Base-by-base conservation (phyloP, 2,888 invertebrate species). In the Cyrtodaria siliqua region DNA sequence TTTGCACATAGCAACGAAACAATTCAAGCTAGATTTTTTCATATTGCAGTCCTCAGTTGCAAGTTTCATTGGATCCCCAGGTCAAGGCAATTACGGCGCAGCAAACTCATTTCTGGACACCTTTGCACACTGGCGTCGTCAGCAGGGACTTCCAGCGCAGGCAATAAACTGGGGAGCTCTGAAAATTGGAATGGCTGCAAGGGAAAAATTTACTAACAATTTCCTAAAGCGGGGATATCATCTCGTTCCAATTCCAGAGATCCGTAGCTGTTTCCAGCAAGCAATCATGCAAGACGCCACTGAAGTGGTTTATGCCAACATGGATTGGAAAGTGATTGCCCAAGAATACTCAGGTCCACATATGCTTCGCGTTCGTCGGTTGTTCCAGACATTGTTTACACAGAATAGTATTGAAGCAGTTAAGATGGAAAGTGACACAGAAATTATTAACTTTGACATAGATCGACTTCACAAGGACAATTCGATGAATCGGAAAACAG, bases 91-190 rank as follows among this genome's bases (percentile, higher is more conserved):
- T 60, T 86, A 88, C 61, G 79, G 76, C n/a, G 82, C 85, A 14
- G 88, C 75, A 8, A 86, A 86, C 67, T 62, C 79, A 1, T 88
- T 88, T 42, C 20, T 79, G 68, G 87, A 87, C 57, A 56, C 79
- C 8, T 42, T 88, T 24, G 83, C 86, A 1, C 55, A 66, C n/a
- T 81, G 76, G 38, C 67, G 86, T 16, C 59, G 81, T 9, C n/a
- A 24, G 0, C 18, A 42, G 6, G 79, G 81, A 2, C 52, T 79
- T 3, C 20, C 56, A 9, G 85, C 66, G 8, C 87, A 86, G 61
- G 64, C 66, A 27, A 83, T 88, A 18, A 86, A 86, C 50, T 88
- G 88, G 88, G 86, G 87, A 18, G 76, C 84, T 14, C 40, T 87
- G 24, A 55, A 62, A 26, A 29, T 83, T 12, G 87, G 87, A n/a